Evolutionary conservation across 2,797 vertebrate genomes (phyloP), one percentile per base, ranked within the genome.

Genomic region (Salmo trutta): DNA sequence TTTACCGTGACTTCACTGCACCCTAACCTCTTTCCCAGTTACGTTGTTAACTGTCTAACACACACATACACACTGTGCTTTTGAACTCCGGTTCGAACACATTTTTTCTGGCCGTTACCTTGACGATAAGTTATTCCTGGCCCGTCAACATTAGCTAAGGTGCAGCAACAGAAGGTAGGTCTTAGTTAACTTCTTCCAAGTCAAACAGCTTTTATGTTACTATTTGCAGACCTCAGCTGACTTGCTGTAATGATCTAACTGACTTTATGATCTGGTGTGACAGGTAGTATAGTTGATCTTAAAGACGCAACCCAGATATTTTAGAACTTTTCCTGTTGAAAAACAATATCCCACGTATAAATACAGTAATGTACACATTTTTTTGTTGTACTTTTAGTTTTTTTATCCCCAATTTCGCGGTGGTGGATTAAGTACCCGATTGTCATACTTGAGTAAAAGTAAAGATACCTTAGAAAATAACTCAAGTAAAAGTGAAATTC

Each of bases 191-290:
- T 21, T 64, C 59, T 24, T 68, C 33, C 51, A 24, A 17, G 65
- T 73, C 77, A 33, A 82, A 74, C 72, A 70, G 19, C 6, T 21
- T 64, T 10, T 5, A 10, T 64, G 59, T 64, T 24, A 19, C 67
- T 85, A 82, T 88, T 86, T 90, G 76, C 83, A 74, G 72, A 78
- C 51, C 79, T 81, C 36, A 70, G 31, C 41, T 69, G 64, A 56
- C 66, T 64, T 65, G 19, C 64, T 29, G 62, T 69, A 75, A 82
- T 76, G 62, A 76, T 80, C 27, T 24, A 82, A 77, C 82, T 71
- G 29, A 77, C 16, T 84, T 78, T 76, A 36, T 64, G 64, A 72
- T 75, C 54, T 5, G 21, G 51, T 51, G 72, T n/a, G 24, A 56
- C 24, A 12, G 10, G 10, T 47, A 47, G 41, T 47, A 47, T 47